These are phyloP conservation scores for Prunella strophiata DNA, from an alignment of 2,797 vertebrate species.

Conservation along the genomic window DNA sequence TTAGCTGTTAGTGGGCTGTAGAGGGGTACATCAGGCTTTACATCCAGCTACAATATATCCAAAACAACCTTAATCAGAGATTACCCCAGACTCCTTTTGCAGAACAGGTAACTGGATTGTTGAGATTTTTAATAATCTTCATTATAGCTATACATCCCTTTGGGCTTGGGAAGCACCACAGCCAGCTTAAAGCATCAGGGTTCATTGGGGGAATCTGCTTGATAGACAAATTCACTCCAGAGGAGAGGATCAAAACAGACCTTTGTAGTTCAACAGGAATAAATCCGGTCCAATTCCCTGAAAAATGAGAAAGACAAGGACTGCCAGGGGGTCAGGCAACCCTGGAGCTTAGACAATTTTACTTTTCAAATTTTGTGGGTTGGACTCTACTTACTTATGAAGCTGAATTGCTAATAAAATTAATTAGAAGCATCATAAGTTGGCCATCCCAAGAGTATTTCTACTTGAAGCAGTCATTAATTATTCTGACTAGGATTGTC, in stretches of 20 bases:
- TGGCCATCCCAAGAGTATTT: not conserved
- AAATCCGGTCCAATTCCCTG: not conserved
- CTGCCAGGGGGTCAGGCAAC: not conserved
- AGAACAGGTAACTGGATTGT: not conserved
- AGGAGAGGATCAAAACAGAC: not conserved
- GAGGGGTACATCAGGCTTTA: not conserved
- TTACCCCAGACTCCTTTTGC: not conserved
- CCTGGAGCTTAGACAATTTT: not conserved
- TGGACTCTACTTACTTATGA: not conserved
- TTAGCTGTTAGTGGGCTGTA: not conserved
- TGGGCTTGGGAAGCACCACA: not conserved
- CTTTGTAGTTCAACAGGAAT: not conserved
- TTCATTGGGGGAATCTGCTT: not conserved
- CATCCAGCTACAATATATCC: not conserved
- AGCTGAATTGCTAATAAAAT: not conserved
- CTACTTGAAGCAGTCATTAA: conserved; percentile 6
- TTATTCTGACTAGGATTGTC: conserved; percentile 32
- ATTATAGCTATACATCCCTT: not conserved
- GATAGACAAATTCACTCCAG: not conserved
- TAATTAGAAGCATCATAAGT: not conserved
- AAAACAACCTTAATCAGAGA: not conserved
- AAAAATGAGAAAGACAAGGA: not conserved
- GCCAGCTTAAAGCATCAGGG: not conserved
- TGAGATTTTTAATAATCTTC: not conserved
- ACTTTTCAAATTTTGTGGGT: not conserved